phyloP scores from a whole-genome alignment of 2,113 vertebrate genomes.

The Pseudorhombus dupliciocellatus region DNA sequence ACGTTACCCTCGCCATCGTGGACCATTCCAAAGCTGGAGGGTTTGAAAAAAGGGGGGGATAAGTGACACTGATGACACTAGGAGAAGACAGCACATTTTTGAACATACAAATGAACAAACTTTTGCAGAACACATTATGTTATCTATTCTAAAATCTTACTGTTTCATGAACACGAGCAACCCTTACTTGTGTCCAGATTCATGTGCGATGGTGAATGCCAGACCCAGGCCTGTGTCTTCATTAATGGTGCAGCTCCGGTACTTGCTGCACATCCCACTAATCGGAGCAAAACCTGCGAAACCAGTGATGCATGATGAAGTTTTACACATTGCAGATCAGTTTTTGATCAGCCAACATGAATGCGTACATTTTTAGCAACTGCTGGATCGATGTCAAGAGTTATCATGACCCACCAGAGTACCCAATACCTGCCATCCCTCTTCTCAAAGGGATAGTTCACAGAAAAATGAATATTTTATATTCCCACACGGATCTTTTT shows the following conservation, averaged over 20 bases:
- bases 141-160: too few species aligned
- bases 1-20: slow-evolving; percentile 91
- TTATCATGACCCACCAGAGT: neutral
- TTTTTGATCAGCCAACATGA: neutral
- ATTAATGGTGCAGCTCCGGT: slow-evolving; percentile 91
- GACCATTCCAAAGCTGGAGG: slow-evolving; percentile 89
- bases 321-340: neutral
- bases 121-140: neutral
- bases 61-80: too few species aligned
- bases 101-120: neutral
- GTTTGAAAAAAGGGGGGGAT: neutral
- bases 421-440: neutral
- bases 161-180: neutral
- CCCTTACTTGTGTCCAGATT: slow-evolving; percentile 93
- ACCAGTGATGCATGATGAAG: neutral
- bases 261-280: slow-evolving; percentile 94
- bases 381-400: neutral
- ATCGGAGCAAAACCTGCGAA: slow-evolving; percentile 89
- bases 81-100: neutral
- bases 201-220: slow-evolving; percentile 92
- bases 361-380: neutral
- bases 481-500: too few species aligned
- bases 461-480: too few species aligned
- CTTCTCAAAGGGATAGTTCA: too few species aligned
- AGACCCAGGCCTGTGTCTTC: slow-evolving; percentile 90